Base-by-base conservation (phyloP, 1,140 invertebrate species). In the Drosophila elegans region DNA sequence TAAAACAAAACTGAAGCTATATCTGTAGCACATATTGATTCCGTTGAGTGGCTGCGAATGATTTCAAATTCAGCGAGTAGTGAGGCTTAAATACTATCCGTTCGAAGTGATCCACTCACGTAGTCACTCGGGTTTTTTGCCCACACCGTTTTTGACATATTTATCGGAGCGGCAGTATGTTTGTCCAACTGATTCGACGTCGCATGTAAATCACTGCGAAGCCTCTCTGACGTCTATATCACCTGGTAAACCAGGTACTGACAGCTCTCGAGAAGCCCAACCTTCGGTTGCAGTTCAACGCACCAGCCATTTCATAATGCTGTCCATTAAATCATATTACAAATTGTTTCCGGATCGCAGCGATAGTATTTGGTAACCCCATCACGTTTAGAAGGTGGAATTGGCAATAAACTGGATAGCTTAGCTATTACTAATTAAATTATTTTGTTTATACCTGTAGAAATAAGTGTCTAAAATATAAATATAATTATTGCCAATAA, bases 261-360 rank as follows among this genome's bases (percentile, higher is more conserved):
- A 4, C 66, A 39, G 60, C 68, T 34, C 53, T 72, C 25, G 25
- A 53, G 57, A 12, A 34, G 38, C 48, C 41, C 83, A 73, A 73
- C 59, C 80, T 80, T 84, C 62, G 36, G 41, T 21, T 78, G 68
- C 85, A 72, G 84, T 84, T 89, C 80, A 88, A 84, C 74, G 84
- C 60, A 54, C 84, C 44, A 21, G 29, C 29, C 29, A 32, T 6
- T 11, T 63, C 61, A 60, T 60, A 72, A n/a, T 39, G 46, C 75
- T 48, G 45, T 27, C 13, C 39, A 41, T 46, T 55, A 79, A 80
- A 62, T 84, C 61, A 76, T 71, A 72, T 56, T 46, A 49, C 38
- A 13, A 61, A 13, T 48, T 27, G 67, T 56, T 88, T 88, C 83
- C 83, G 75, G 48, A 52, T 36, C 60, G 68, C 55, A 52, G 46